Percentiles rank a stretch among this genome's conserved stretches.
Conservation (phyloP, 2,888 invertebrate genomes). For the Syrista parreyssii region DNA sequence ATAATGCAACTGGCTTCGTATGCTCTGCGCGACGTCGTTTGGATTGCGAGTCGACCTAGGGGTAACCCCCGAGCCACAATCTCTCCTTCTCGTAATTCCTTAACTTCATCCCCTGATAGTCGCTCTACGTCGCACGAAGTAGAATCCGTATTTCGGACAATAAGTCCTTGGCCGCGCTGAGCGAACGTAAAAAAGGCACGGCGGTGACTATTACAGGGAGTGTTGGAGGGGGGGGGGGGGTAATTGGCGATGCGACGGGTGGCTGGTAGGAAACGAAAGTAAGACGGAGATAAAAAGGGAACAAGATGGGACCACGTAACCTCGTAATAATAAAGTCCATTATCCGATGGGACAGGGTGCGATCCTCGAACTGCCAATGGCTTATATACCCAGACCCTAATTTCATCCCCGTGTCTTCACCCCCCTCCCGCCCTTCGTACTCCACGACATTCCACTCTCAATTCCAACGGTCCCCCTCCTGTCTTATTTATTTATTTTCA, state of each 20-base stretch:
- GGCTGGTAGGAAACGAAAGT: slow-evolving; percentile 25
- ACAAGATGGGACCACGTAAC: slow-evolving; percentile 35
- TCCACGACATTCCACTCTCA: slow-evolving; percentile 21
- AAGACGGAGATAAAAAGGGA: background rate
- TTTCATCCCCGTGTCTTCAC: slow-evolving; percentile 3
- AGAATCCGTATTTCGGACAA: slow-evolving; percentile 37
- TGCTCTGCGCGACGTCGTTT: background rate
- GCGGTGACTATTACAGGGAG: slow-evolving; percentile 22
- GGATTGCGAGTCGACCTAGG: background rate
- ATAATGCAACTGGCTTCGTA: slow-evolving; percentile 13
- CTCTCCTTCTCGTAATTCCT: slow-evolving; percentile 3
- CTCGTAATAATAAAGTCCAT: slow-evolving; percentile 49
- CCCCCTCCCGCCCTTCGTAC: background rate
- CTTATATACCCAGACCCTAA: background rate
- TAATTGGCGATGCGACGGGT: slow-evolving; percentile 32
- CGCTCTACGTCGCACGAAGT: slow-evolving; percentile 24
- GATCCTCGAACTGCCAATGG: background rate
- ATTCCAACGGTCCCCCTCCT: slow-evolving; percentile 25
- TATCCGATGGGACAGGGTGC: slow-evolving; percentile 27
- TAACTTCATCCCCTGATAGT: slow-evolving; percentile 11
- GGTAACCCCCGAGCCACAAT: background rate
- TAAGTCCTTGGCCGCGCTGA: slow-evolving; percentile 51
- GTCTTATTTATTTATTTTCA: slow-evolving; percentile 8
- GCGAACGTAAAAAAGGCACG: slow-evolving; percentile 53
- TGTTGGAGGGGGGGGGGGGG: slow-evolving; percentile 16